Evolutionary conservation across 2,888 invertebrate species (phyloP).

Genomic region (Leptarthrus brevirostris): DNA sequence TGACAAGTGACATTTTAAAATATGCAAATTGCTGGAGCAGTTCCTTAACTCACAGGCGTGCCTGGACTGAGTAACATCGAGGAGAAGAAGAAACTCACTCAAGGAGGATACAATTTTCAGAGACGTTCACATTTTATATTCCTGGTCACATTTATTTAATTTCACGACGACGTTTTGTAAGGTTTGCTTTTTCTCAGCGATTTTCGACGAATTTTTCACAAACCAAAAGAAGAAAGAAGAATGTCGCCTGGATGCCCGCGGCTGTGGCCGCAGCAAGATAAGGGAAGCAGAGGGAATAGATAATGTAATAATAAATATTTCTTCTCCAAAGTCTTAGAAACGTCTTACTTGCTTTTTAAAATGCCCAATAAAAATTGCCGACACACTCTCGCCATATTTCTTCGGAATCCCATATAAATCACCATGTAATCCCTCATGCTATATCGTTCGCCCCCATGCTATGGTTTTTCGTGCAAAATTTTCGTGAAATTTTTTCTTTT

Average conservation of each 20-base stretch:
- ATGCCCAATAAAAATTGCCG: constrained; percentile 69
- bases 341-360: constrained; percentile 68
- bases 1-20: constrained; percentile 65
- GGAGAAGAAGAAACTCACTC: background rate
- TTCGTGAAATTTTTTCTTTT: constrained; percentile 40
- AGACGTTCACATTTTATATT: background rate
- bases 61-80: constrained; percentile 13
- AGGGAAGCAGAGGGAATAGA: constrained; percentile 56
- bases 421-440: constrained; percentile 69
- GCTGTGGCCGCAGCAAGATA: background rate
- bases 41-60: constrained; percentile 46
- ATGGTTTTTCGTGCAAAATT: constrained; percentile 57
- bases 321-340: constrained; percentile 56
- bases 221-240: background rate
- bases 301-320: constrained; percentile 58
- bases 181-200: background rate
- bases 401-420: constrained; percentile 69
- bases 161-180: too few relatives aligned
- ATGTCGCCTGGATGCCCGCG: background rate
- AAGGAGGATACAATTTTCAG: background rate
- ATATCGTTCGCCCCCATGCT: constrained; percentile 60
- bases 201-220: constrained; percentile 16
- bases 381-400: constrained; percentile 69
- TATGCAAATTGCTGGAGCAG: constrained; percentile 43
- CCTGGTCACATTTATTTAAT: constrained; percentile 2